Base-by-base conservation (phyloP, 2,888 invertebrate species). In the Lymantria monacha region DNA sequence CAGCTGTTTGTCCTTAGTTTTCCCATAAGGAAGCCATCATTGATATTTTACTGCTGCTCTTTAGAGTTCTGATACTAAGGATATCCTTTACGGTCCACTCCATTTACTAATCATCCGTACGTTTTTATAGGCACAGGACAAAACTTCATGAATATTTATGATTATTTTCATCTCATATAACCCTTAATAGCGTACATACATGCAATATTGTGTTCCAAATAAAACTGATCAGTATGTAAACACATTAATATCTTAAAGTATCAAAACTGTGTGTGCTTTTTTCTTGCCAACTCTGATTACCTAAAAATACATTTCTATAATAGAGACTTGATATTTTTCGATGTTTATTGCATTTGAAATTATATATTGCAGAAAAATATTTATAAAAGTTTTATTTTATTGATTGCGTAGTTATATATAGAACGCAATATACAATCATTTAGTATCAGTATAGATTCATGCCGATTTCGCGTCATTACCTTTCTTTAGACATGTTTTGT, bases 381-480 rank as follows among this genome's bases (percentile, higher is more conserved):
- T 22, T 2, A 3, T 22, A 22, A 22, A 22, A 2, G 2, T 22
- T 5, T 3, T 22, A 22, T 22, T n/a, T 14, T 41, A 12, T 14
- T 38, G 2, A 3, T 38, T 12, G 38, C 38, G 7, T 14, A 41
- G 8, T 9, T 14, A 41, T 14, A 9, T 41, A 5, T 9, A 12
- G 41, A 41, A 41, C 41, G 13, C 66, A 62, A 63, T 63, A 69
- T 66, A 59, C 56, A 64, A 74, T 76, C 70, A 76, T 76, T 78
- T 76, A 79, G 74, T 72, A 65, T 66, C 70, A 69, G 72, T 70
- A 72, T 74, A 63, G 70, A 72, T 71, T 70, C 69, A 70, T 70
- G 62, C 62, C 63, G 59, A 72, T 56, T 69, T 68, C 85, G 85
- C 82, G 66, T 85, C 86, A 86, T 85, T 86, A 83, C 84, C 78